phyloP scores from a whole-genome alignment of 2,797 vertebrate genomes.

The Sebastes nivosus region DNA sequence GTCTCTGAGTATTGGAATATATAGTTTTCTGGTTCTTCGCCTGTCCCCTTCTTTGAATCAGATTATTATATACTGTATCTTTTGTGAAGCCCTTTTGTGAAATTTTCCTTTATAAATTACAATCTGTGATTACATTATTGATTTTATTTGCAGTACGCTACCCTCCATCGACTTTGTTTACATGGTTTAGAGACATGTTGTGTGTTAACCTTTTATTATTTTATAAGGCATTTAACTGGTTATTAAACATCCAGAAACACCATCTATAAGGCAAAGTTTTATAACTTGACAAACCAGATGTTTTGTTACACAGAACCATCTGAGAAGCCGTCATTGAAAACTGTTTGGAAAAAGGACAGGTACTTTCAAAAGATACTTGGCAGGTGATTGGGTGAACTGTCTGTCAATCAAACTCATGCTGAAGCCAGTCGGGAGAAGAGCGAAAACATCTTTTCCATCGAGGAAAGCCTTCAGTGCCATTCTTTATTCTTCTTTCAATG shows the following conservation, averaged over 20 bases:
- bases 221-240: background rate
- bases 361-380: no score
- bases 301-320: background rate
- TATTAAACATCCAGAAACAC: background rate
- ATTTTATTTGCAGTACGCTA: background rate
- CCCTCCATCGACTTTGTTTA: background rate
- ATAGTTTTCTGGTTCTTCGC: background rate
- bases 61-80: background rate
- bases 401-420: background rate
- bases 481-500: no score
- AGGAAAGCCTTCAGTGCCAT: no score
- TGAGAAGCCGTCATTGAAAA: background rate
- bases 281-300: background rate
- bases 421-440: no score
- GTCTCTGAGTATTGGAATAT: background rate
- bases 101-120: background rate
- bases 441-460: no score
- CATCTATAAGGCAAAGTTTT: background rate
- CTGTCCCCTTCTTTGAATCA: background rate
- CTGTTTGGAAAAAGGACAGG: no score
- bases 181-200: background rate
- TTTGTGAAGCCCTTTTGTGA: background rate
- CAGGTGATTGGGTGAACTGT: background rate
- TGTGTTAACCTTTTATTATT: background rate
- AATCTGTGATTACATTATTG: background rate